phyloP scores from a whole-genome alignment of 2,797 vertebrate genomes.

The Gephyroberyx darwinii region DNA sequence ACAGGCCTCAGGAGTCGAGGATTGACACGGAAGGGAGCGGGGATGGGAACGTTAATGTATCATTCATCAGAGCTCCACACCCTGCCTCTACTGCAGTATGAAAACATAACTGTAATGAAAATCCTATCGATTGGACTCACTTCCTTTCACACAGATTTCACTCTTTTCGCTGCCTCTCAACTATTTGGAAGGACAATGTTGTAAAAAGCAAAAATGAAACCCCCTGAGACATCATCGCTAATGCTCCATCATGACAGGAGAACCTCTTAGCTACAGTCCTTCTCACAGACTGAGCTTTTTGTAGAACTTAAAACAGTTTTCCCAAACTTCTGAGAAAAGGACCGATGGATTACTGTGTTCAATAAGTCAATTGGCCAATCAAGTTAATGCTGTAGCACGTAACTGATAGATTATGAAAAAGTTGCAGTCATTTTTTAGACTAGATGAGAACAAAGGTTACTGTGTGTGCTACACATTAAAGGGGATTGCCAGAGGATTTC shows the following conservation, averaged over 20 bases:
- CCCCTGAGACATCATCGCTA: slow-evolving; percentile 57
- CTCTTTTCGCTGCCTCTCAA: slow-evolving; percentile 68
- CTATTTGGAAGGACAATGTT: slow-evolving; percentile 69
- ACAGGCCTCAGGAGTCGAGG: slow-evolving; percentile 60
- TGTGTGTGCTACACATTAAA: slow-evolving; percentile 23
- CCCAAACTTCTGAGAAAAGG: slow-evolving; percentile 13
- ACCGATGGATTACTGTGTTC: slow-evolving; percentile 17
- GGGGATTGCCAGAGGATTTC: slow-evolving; percentile 10
- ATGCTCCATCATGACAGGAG: slow-evolving; percentile 55
- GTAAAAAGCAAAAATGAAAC: slow-evolving; percentile 69
- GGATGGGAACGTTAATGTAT: slow-evolving; percentile 73
- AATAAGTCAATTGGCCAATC: slow-evolving; percentile 28
- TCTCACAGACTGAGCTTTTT: slow-evolving; percentile 21
- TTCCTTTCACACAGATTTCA: slow-evolving; percentile 82
- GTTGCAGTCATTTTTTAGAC: slow-evolving; percentile 7
- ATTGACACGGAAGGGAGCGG: slow-evolving; percentile 47
- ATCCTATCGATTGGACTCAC: slow-evolving; percentile 79
- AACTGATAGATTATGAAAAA: slow-evolving; percentile 17
- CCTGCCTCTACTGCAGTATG: slow-evolving; percentile 74
- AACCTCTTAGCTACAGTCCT: slow-evolving; percentile 22
- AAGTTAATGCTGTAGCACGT: slow-evolving; percentile 24
- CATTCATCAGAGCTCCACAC: slow-evolving; percentile 75
- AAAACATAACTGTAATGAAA: slow-evolving; percentile 86
- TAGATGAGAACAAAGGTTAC: slow-evolving; percentile 33
- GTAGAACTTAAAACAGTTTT: not conserved